Evolutionary conservation across 1,140 invertebrate genomes (phyloP).

Genomic region (Drosophila oshimai): DNA sequence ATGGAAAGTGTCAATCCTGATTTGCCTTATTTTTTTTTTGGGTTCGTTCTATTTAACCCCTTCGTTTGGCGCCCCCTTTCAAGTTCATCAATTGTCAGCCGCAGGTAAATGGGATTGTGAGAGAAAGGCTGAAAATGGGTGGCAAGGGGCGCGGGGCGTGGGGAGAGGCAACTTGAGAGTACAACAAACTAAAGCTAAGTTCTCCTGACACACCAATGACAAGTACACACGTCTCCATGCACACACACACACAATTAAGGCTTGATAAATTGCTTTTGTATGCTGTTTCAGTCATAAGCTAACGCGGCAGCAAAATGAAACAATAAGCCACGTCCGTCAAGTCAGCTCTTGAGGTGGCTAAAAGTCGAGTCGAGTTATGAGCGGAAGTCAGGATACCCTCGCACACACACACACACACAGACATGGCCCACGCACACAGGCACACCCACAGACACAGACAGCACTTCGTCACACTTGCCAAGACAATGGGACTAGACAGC

Average conservation of each 20-base stretch:
- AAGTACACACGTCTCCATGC: slow-evolving; percentile 32
- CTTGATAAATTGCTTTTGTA: slow-evolving; percentile 79
- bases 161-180: slow-evolving; percentile 50
- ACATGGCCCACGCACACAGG: not conserved
- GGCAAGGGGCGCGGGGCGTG: not conserved
- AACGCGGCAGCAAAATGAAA: slow-evolving; percentile 72
- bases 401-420: slow-evolving; percentile 15
- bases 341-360: slow-evolving; percentile 72
- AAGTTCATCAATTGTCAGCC: slow-evolving; percentile 58
- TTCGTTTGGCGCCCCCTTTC: slow-evolving; percentile 27
- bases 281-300: slow-evolving; percentile 72
- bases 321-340: slow-evolving; percentile 80
- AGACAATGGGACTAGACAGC: slow-evolving; percentile 76
- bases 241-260: slow-evolving; percentile 65
- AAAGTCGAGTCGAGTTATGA: slow-evolving; percentile 66
- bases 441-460: slow-evolving; percentile 12
- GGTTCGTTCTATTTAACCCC: not conserved
- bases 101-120: slow-evolving; percentile 21
- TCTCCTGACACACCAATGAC: slow-evolving; percentile 68
- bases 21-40: slow-evolving; percentile 14
- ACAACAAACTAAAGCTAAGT: slow-evolving; percentile 66
- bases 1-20: slow-evolving; percentile 74
- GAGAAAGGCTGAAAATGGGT: not conserved
- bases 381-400: slow-evolving; percentile 55
- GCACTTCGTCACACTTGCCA: slow-evolving; percentile 51